phyloP scores from a whole-genome alignment of 2,888 invertebrate species.

The Anaspis maculata region DNA sequence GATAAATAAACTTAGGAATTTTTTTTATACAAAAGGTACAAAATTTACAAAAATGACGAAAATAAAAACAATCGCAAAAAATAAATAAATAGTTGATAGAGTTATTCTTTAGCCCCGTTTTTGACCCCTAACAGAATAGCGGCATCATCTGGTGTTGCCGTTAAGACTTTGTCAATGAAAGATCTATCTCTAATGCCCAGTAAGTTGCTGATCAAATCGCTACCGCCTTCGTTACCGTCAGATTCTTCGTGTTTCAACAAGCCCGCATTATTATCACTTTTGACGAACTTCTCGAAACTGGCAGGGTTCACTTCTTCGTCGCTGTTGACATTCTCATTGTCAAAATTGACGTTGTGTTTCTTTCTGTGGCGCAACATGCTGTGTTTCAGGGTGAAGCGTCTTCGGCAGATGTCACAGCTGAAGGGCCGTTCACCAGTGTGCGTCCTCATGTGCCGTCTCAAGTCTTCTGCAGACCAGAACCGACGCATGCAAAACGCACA shows the following conservation, averaged over 20 bases:
- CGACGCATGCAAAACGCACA: constrained; percentile 89
- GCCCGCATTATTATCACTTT: constrained; percentile 15
- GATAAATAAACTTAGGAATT: too few relatives aligned
- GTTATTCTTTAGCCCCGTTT: constrained; percentile 35
- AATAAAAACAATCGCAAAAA: constrained; percentile 6
- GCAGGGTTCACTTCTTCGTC: constrained; percentile 35
- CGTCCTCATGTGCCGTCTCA: constrained; percentile 87
- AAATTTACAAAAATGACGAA: constrained; percentile 13
- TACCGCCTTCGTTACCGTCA: constrained; percentile 48
- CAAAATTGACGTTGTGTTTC: constrained; percentile 61
- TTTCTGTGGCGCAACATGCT: constrained; percentile 90
- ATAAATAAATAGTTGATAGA: constrained; percentile 11
- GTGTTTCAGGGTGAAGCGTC: constrained; percentile 87
- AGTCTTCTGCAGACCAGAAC: constrained; percentile 92
- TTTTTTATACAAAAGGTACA: too few relatives aligned
- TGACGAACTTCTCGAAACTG: constrained; percentile 16
- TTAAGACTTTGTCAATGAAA: constrained; percentile 74
- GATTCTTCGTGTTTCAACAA: constrained; percentile 31
- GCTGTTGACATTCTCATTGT: constrained; percentile 45
- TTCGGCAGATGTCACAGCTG: constrained; percentile 80
- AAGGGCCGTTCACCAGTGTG: constrained; percentile 90
- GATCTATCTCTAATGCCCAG: constrained; percentile 80
- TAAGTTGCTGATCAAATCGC: constrained; percentile 81
- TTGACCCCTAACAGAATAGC: constrained; percentile 79
- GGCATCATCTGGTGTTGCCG: constrained; percentile 78